Percentiles rank a stretch among this genome's conserved stretches.
These are phyloP conservation scores for Hydropotes inermis DNA, from an alignment of 2,113 vertebrate genomes.

Conservation along the genomic window DNA sequence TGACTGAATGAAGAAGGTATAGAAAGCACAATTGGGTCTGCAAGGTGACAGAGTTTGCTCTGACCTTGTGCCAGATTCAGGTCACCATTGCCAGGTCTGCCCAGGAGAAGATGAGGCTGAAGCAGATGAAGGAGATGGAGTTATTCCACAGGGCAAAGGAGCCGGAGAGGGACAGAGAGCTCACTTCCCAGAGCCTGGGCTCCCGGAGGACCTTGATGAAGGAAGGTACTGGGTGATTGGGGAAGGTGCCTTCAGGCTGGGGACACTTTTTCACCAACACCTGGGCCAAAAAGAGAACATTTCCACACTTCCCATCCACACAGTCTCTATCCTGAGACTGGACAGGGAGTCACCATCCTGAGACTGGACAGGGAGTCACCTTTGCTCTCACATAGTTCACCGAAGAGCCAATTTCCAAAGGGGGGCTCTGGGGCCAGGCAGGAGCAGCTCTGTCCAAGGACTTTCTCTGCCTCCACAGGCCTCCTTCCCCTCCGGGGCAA, in stretches of 20 bases:
- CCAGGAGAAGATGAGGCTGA: constrained; percentile 76
- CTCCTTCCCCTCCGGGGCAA: constrained; percentile 65
- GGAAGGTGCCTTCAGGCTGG: neutral
- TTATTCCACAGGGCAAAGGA: constrained; percentile 13
- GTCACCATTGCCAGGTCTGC: constrained; percentile 74
- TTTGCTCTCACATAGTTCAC: neutral
- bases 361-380: neutral
- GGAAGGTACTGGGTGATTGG: constrained; percentile 41
- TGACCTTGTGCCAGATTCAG: constrained; percentile 57
- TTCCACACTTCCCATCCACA: fast-evolving
- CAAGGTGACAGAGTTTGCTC: neutral
- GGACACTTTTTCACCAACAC: neutral
- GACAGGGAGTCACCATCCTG: neutral
- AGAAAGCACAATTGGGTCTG: neutral
- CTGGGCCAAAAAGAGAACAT: neutral
- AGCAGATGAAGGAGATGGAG: constrained; percentile 63
- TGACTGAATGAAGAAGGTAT: neutral
- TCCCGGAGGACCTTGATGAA: constrained; percentile 27
- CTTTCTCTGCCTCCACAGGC: constrained; percentile 32
- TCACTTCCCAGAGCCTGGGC: neutral
- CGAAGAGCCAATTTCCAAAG: neutral
- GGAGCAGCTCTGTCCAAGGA: neutral
- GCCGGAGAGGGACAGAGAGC: neutral
- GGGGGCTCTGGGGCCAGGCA: too few species aligned
- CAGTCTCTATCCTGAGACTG: neutral